phyloP scores from a whole-genome alignment of 1,140 invertebrate species.

The Ooceraea biroi region DNA sequence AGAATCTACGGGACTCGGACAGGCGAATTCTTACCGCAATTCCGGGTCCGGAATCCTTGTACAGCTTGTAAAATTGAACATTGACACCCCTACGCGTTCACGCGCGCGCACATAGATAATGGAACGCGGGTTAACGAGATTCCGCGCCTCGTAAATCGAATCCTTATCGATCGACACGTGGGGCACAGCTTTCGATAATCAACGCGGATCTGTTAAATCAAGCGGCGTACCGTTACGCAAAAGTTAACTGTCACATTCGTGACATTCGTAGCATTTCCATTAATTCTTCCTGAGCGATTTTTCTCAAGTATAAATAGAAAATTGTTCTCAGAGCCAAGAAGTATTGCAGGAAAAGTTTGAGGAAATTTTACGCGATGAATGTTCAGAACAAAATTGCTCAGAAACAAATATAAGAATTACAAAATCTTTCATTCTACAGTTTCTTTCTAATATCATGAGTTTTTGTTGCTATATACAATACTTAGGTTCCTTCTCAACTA shows the following conservation, averaged over 20 bases:
- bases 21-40: slow-evolving; percentile 23
- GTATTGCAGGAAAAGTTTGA: neutral
- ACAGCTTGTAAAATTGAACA: slow-evolving; percentile 53
- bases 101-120: slow-evolving; percentile 13
- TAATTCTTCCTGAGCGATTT: neutral
- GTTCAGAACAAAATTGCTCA: neutral
- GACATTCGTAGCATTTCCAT: neutral
- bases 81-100: slow-evolving; percentile 5
- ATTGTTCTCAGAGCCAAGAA: neutral
- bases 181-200: slow-evolving; percentile 44
- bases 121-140: slow-evolving; percentile 21
- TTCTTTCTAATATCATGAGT: neutral
- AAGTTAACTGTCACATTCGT: neutral
- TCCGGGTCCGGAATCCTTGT: neutral
- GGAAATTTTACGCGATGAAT: neutral
- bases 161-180: slow-evolving; percentile 11
- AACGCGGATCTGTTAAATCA: slow-evolving; percentile 40
- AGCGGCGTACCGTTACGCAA: slow-evolving; percentile 12
- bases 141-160: slow-evolving; percentile 26
- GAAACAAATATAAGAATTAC: neutral
- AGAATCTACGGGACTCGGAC: slow-evolving; percentile 30
- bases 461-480: neutral
- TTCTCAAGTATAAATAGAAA: neutral
- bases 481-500: too few relatives aligned
- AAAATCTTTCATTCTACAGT: neutral